Conservation (phyloP, 1,140 invertebrate species). For the Brachionus paranguensis region DNA sequence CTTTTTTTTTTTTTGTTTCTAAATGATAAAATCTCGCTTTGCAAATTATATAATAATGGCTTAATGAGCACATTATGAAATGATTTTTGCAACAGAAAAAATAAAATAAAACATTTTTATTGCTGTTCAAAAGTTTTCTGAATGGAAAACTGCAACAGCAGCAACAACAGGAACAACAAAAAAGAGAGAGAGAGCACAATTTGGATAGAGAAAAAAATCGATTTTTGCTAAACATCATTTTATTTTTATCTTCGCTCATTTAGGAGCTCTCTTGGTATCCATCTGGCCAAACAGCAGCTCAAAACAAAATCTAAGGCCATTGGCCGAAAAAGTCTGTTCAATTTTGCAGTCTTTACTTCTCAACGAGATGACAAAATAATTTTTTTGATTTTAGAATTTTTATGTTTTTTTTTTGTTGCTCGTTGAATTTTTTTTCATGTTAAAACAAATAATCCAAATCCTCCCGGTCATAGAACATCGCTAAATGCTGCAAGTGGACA, state of each 20-base stretch:
- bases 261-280: too few relatives aligned
- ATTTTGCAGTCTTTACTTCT: neutral
- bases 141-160: neutral
- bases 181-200: neutral
- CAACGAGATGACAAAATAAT: neutral
- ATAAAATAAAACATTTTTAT: neutral
- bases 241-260: neutral
- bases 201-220: neutral
- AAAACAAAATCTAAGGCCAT: neutral
- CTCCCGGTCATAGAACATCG: neutral
- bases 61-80: neutral
- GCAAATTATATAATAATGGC: neutral
- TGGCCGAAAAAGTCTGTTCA: neutral
- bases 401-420: neutral
- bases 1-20: neutral
- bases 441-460: neutral
- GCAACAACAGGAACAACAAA: neutral
- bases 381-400: neutral
- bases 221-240: neutral
- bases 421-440: neutral
- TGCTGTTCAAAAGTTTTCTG: neutral
- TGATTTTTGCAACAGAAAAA: neutral
- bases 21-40: neutral
- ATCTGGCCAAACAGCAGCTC: too few relatives aligned
- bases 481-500: conserved; percentile 11